Percentiles rank a stretch among this genome's conserved stretches.
Evolutionary conservation across 2,797 vertebrate species (phyloP).

Genomic region (Graptemys geographica): DNA sequence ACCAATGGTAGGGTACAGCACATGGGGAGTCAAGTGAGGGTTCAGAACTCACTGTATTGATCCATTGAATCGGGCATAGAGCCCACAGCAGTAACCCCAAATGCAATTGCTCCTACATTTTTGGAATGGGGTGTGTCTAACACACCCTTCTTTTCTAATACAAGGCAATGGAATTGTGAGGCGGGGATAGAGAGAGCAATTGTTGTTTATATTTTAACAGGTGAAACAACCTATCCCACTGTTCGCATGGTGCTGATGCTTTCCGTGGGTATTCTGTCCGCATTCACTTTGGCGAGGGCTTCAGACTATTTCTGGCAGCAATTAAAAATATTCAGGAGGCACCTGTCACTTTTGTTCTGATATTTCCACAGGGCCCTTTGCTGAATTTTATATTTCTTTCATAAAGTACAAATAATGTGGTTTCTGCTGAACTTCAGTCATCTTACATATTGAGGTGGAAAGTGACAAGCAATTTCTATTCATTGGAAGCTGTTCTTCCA

Average conservation of each 20-base stretch:
- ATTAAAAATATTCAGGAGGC: conserved; percentile 60
- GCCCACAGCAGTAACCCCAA: not conserved
- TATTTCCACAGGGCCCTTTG: conserved; percentile 59
- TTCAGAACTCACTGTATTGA: not conserved
- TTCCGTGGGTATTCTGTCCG: conserved; percentile 55
- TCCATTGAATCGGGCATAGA: not conserved
- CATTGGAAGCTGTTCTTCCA: conserved; percentile 45
- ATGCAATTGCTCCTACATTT: not conserved
- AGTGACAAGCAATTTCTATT: conserved; percentile 73
- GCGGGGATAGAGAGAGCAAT: conserved; percentile 20
- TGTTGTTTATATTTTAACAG: conserved; percentile 46
- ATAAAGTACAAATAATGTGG: not conserved
- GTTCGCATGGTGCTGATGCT: conserved; percentile 34
- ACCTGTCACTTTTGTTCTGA: conserved; percentile 57
- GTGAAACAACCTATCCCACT: conserved; percentile 20
- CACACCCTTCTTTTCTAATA: not conserved
- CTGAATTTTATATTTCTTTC: no score
- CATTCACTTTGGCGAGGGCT: conserved; percentile 27
- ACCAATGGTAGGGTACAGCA: conserved; percentile 50
- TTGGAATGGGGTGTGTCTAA: not conserved
- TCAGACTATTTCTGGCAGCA: conserved; percentile 57
- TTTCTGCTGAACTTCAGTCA: conserved; percentile 64
- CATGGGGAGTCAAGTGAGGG: not conserved
- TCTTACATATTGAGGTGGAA: conserved; percentile 14
- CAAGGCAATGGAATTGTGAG: conserved; percentile 11